Base-by-base conservation (phyloP, 2,797 vertebrate species). In the Dendrocincla tyrannina region DNA sequence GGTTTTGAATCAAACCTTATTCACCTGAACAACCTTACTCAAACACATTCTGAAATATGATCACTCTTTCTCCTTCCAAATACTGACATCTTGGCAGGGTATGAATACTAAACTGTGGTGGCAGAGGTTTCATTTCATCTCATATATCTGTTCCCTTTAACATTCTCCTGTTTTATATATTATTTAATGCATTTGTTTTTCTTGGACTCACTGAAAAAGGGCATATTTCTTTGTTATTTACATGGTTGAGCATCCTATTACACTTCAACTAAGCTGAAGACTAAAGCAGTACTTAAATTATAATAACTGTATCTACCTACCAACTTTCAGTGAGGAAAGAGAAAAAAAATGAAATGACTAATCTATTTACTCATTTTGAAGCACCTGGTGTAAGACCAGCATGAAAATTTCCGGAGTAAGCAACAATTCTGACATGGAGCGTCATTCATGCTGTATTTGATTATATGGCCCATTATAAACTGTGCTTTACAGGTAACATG, bases 401-500 rank as follows among this genome's bases (percentile, higher is more conserved):
- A 37, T 37, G 20, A 50, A 81, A 37, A 22, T 17, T 81, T 70
- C 27, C 25, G 47, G 25, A n/a, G 4, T 46, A 37, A 76, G 37
- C 8, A 90, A 22, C 8, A 44, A 17, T 75, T 88, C 42, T 69
- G 32, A 24, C 27, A 3, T 19, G 30, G 17, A 27, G 11, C 58
- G 13, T 10, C 19, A 35, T 42, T 91, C 25, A 19, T 41, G 13
- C 17, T 74, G 18, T 24, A 56, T 63, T 88, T 14, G 3, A 39
- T 67, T 52, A 23, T 8, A 41, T 17, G 55, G 39, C 17, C 10
- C 27, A 52, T 70, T 46, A 52, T 8, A 73, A 86, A 35, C 10
- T 41, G n/a, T 0, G 0, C 5, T 47, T 47, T 37, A 52, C n/a
- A 64, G 62, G n/a, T 23, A 70, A 22, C 17, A 10, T 2, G 3